Evolutionary conservation across 1,140 invertebrate genomes (phyloP).

Genomic region (Drosophila santomea): DNA sequence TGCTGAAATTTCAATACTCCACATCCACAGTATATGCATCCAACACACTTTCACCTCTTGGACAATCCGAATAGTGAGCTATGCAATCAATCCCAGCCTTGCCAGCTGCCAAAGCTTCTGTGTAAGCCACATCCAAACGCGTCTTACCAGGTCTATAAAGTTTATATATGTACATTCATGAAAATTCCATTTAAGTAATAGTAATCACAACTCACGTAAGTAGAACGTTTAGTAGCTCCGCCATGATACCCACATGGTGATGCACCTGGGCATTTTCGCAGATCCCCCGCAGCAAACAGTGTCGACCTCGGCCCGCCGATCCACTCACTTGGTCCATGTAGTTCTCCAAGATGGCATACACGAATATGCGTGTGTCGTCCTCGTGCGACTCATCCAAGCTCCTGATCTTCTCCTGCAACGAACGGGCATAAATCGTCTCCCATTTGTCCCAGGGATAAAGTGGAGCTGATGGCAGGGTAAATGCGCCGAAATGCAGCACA

Average conservation of each 20-base stretch:
- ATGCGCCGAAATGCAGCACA: slow-evolving; percentile 67
- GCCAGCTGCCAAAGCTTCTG: slow-evolving; percentile 57
- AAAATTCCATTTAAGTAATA: background rate
- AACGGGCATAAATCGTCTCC: slow-evolving; percentile 67
- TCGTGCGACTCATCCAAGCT: slow-evolving; percentile 48
- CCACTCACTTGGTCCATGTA: slow-evolving; percentile 67
- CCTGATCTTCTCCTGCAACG: slow-evolving; percentile 49
- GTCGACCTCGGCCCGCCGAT: slow-evolving; percentile 33
- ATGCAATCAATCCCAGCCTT: slow-evolving; percentile 64
- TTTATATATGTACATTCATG: too few relatives aligned
- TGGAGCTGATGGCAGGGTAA: slow-evolving; percentile 64
- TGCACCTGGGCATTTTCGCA: slow-evolving; percentile 83
- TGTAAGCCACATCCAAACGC: slow-evolving; percentile 48
- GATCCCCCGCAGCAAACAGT: slow-evolving; percentile 71
- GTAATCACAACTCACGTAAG: slow-evolving; percentile 61
- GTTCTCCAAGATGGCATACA: slow-evolving; percentile 63
- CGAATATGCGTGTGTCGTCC: slow-evolving; percentile 71
- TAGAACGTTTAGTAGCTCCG: slow-evolving; percentile 69
- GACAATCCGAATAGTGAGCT: slow-evolving; percentile 46
- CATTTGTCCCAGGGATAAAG: slow-evolving; percentile 80
- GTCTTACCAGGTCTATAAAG: slow-evolving; percentile 64
- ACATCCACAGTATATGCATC: slow-evolving; percentile 60
- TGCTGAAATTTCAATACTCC: slow-evolving; percentile 5
- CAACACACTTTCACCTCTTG: slow-evolving; percentile 59
- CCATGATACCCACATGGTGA: slow-evolving; percentile 69